Conservation (phyloP, 2,797 vertebrate genomes). For the Leptatherina wallacei region DNA sequence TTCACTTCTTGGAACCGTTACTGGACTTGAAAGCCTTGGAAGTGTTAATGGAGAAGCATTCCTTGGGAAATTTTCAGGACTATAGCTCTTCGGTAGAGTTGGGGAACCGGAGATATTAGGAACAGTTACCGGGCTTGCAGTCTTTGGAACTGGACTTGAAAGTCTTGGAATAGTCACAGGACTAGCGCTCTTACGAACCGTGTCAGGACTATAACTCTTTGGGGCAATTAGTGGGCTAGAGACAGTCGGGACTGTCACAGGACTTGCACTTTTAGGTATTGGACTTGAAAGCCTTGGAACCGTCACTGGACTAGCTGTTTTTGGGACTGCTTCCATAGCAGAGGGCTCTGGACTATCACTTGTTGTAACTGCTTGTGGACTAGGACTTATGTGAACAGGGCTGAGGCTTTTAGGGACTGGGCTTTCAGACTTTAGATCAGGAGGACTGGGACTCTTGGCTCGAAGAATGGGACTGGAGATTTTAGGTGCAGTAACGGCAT, state of each 20-base stretch:
- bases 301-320: slow-evolving; percentile 41
- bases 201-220: slow-evolving; percentile 42
- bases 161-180: slow-evolving; percentile 56
- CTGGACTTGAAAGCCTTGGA: slow-evolving; percentile 56
- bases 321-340: slow-evolving; percentile 1
- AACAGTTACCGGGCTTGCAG: slow-evolving; percentile 51
- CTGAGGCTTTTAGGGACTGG: slow-evolving; percentile 38
- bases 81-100: slow-evolving; percentile 34
- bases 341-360: slow-evolving; percentile 17
- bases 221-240: slow-evolving; percentile 21
- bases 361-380: slow-evolving; percentile 27
- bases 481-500: slow-evolving; percentile 42
- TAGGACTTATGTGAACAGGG: slow-evolving; percentile 21
- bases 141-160: slow-evolving; percentile 60
- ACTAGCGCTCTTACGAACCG: slow-evolving; percentile 48
- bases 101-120: slow-evolving; percentile 26
- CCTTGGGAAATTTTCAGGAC: slow-evolving; percentile 41
- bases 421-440: slow-evolving; percentile 44
- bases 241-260: slow-evolving; percentile 29
- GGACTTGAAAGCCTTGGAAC: slow-evolving; percentile 53
- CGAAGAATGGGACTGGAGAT: slow-evolving; percentile 40
- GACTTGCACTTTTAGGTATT: slow-evolving; percentile 46
- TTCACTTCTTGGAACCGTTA: slow-evolving; percentile 47
- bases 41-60: slow-evolving; percentile 24
- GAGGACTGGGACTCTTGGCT: slow-evolving; percentile 42